Percentiles rank a stretch among this genome's conserved stretches.
Conservation (phyloP, 2,113 vertebrate species). For the Bos indicus region DNA sequence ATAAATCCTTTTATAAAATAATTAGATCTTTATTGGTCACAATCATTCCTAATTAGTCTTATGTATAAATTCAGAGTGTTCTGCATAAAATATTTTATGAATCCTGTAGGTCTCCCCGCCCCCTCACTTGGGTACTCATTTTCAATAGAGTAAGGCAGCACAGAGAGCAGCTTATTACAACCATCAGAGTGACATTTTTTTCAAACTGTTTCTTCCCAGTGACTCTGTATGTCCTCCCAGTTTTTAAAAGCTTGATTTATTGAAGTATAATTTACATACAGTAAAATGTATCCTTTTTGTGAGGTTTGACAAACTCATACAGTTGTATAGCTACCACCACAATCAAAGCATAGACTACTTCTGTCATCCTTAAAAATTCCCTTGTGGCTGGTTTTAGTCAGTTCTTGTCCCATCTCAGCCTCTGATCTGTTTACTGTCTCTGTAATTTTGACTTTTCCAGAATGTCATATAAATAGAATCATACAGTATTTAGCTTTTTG, state of each 20-base stretch:
- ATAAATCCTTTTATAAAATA: constrained; percentile 5
- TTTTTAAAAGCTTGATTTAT: background rate
- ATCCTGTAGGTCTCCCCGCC: background rate
- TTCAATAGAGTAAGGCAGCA: background rate
- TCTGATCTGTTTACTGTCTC: background rate
- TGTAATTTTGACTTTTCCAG: background rate
- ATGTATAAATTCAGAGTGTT: constrained; percentile 12
- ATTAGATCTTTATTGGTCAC: background rate
- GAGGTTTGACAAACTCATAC: background rate
- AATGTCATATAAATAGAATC: background rate
- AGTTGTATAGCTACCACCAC: background rate
- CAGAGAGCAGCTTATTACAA: background rate
- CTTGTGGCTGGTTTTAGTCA: background rate
- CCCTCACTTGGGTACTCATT: background rate
- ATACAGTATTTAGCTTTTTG: background rate
- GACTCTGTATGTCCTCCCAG: background rate
- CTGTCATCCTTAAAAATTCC: background rate
- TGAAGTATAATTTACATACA: background rate
- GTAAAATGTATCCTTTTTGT: background rate
- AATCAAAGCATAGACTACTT: background rate
- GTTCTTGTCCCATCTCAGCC: background rate
- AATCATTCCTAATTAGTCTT: background rate
- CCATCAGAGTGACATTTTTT: background rate
- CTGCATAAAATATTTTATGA: background rate
- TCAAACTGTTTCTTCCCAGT: background rate